Evolutionary conservation across 2,797 vertebrate species (phyloP).

Genomic region (Moxostoma hubbsi): DNA sequence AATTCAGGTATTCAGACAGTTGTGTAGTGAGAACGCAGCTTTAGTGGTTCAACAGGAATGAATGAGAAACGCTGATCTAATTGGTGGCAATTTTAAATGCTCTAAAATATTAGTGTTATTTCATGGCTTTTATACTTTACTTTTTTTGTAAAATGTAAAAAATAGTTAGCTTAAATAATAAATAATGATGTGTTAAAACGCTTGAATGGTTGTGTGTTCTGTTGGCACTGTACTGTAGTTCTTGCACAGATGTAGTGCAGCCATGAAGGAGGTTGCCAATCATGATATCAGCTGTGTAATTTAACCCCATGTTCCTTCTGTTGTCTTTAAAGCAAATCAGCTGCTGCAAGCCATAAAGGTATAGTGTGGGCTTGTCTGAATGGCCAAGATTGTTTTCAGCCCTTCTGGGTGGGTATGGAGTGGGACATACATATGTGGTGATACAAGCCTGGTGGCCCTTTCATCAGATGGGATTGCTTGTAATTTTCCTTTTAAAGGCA

Average conservation of each 20-base stretch:
- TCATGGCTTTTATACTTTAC: too few species aligned
- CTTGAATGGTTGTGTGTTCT: not conserved
- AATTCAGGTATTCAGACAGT: too few species aligned
- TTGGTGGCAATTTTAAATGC: too few species aligned
- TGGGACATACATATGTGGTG: constrained; percentile 67
- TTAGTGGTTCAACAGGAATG: too few species aligned
- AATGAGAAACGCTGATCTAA: too few species aligned
- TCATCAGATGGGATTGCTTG: constrained; percentile 71
- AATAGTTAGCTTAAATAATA: too few species aligned
- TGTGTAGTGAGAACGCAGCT: too few species aligned
- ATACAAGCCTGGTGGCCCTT: constrained; percentile 66
- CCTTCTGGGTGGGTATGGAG: constrained; percentile 62
- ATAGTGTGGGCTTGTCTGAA: constrained; percentile 69
- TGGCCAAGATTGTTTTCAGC: constrained; percentile 66
- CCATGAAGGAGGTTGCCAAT: constrained; percentile 51
- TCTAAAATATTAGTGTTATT: too few species aligned
- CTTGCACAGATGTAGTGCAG: constrained; percentile 4
- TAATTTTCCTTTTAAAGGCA: constrained; percentile 77
- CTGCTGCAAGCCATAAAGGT: constrained; percentile 73
- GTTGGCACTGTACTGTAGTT: not conserved
- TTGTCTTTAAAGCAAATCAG: constrained; percentile 62
- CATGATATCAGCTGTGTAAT: constrained; percentile 71
- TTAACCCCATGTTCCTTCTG: constrained; percentile 64
- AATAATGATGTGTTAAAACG: too few species aligned
- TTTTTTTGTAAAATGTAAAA: too few species aligned